Evolutionary conservation across 2,113 vertebrate species (phyloP).

Genomic region (Marmota flaviventris): DNA sequence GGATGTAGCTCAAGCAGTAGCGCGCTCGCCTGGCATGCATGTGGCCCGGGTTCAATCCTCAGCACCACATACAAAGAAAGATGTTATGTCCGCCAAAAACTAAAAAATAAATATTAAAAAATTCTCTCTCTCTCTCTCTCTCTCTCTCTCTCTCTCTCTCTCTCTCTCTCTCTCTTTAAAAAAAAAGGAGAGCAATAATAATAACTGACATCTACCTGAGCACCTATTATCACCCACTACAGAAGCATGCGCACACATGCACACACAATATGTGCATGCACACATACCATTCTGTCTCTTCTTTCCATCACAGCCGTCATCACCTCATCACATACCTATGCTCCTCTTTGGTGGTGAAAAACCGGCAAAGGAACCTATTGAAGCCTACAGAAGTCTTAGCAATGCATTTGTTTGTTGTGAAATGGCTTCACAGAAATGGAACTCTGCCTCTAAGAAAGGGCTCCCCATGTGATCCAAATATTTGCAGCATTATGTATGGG

Average conservation of each 20-base stretch:
- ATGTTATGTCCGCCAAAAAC: too few species aligned
- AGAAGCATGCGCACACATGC: background rate
- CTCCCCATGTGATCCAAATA: conserved; percentile 14
- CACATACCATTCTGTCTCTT: background rate
- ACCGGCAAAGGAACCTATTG: background rate
- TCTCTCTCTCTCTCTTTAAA: too few species aligned
- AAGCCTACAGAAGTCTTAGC: background rate
- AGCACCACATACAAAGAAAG: too few species aligned
- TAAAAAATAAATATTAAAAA: too few species aligned
- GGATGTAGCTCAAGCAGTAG: too few species aligned
- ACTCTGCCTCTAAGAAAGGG: background rate
- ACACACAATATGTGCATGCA: background rate
- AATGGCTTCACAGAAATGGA: background rate
- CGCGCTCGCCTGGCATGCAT: too few species aligned
- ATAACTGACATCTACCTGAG: background rate
- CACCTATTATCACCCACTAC: background rate
- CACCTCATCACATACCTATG: background rate
- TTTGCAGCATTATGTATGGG: conserved; percentile 45
- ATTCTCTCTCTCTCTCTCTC: too few species aligned
- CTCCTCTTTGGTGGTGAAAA: background rate
- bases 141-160: too few species aligned
- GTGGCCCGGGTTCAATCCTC: too few species aligned
- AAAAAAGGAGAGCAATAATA: background rate
- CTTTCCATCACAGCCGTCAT: background rate
- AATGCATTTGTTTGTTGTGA: background rate